Conservation (phyloP, 2,113 vertebrate species). For the Calyptommatus sinebrachiatus region DNA sequence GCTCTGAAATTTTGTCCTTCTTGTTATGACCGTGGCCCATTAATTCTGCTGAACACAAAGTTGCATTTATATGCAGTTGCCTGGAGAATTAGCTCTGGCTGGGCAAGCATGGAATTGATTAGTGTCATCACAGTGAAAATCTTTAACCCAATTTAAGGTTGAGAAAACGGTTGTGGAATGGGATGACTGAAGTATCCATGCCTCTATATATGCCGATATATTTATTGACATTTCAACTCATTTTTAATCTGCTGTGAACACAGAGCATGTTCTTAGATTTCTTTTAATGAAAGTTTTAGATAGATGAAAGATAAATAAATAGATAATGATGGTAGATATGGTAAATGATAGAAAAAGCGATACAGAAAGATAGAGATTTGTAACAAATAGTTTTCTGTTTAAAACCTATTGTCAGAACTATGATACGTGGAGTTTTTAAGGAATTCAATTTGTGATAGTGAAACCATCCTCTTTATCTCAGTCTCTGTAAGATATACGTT, state of each 20-base stretch:
- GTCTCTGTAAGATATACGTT: no score
- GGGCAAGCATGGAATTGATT: constrained; percentile 10
- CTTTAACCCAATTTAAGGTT: constrained; percentile 35
- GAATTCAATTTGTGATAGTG: no score
- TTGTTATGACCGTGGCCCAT: background rate
- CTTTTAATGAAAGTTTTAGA: background rate
- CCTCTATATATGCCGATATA: rapidly evolving
- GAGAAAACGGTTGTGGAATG: constrained; percentile 17
- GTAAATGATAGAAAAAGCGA: background rate
- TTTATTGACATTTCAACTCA: background rate
- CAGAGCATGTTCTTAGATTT: background rate
- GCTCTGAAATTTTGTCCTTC: constrained; percentile 19
- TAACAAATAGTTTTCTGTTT: no score
- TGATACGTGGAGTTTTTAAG: rapidly evolving
- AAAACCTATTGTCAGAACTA: no score
- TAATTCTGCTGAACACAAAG: background rate
- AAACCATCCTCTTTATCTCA: no score
- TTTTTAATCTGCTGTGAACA: background rate
- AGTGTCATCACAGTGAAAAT: constrained; percentile 13
- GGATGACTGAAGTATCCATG: rapidly evolving
- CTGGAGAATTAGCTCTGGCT: constrained; percentile 24
- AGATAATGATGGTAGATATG: background rate
- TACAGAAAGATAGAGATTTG: no score
- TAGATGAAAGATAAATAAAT: no score
- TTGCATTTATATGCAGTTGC: constrained; percentile 20